These are phyloP conservation scores for Phoebastria nigripes DNA, from an alignment of 2,797 vertebrate genomes.

Conservation along the genomic window DNA sequence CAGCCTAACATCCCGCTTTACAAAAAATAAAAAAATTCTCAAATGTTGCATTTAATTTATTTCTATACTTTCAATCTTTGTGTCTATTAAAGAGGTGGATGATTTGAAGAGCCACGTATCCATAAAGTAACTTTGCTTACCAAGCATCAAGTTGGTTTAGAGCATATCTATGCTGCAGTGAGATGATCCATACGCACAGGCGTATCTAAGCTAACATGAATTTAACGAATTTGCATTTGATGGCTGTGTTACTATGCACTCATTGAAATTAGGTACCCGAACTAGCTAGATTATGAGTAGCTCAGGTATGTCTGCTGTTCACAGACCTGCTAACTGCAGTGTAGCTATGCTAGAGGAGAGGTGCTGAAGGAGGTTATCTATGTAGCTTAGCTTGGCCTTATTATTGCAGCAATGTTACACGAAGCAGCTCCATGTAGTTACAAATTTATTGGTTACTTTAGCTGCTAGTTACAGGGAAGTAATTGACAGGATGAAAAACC, in stretches of 20 bases:
- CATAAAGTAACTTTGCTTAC: neutral
- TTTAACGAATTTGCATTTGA: neutral
- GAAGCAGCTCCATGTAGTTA: neutral
- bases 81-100: neutral
- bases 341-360: neutral
- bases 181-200: neutral
- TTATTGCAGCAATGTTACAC: neutral
- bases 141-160: neutral
- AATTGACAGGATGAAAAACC: neutral
- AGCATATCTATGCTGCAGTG: neutral
- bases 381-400: neutral
- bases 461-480: neutral
- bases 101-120: neutral
- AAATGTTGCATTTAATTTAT: neutral
- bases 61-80: neutral
- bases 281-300: neutral
- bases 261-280: neutral
- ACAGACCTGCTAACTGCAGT: neutral
- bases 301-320: neutral
- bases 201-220: accelerated
- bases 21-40: neutral
- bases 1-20: neutral
- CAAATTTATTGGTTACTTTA: neutral
- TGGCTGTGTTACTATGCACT: neutral
- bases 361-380: accelerated